Base-by-base conservation (phyloP, 2,888 invertebrate species). In the Pseudococcus jackbeardsleyi region DNA sequence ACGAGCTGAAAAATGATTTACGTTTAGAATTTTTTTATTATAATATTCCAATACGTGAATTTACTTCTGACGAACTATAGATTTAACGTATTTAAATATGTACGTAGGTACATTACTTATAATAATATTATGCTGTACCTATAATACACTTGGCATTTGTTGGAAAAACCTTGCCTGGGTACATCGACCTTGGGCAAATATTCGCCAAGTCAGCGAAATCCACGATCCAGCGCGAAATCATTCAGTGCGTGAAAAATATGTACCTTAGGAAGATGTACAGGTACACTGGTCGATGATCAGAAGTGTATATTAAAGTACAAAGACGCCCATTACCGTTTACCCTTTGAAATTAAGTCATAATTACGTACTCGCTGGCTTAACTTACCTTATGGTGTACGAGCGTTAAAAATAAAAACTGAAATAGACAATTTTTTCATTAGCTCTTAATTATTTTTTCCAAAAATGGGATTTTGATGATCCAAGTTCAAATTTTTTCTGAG, bases 41-140 rank as follows among this genome's bases (percentile, higher is more conserved):
- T 79, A 19, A 19, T 79, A 79, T 72, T 72, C 19, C 59, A 42
- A 33, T 79, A 42, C 79, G 79, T 42, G 79, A 79, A 72, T 72
- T 42, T n/a, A 19, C 33, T 79, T 6, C 79, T 79, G 79, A 42
- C 64, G 64, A 64, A 64, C 39, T 15, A 33, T 33, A 33, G 39
- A 26, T 68, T 68, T 77, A 26, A 4, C 26, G 33, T 7, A 79
- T 79, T 42, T 79, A 42, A 26, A 33, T 33, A 33, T 33, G 26
- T 33, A 33, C 26, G 26, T 33, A 33, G 26, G 26, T 33, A 33
- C 26, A 33, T 33, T 33, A 33, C 26, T 33, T 33, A 33, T 33
- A 33, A 33, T 33, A 33, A 33, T 33, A 33, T 33, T 33, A 33
- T 33, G 26, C 26, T 33, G 26, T 33, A 33, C 26, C 26, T 33